Percentiles rank a stretch among this genome's conserved stretches.
Conservation (phyloP, 2,797 vertebrate genomes). For the Enteromius unitaeniatus region DNA sequence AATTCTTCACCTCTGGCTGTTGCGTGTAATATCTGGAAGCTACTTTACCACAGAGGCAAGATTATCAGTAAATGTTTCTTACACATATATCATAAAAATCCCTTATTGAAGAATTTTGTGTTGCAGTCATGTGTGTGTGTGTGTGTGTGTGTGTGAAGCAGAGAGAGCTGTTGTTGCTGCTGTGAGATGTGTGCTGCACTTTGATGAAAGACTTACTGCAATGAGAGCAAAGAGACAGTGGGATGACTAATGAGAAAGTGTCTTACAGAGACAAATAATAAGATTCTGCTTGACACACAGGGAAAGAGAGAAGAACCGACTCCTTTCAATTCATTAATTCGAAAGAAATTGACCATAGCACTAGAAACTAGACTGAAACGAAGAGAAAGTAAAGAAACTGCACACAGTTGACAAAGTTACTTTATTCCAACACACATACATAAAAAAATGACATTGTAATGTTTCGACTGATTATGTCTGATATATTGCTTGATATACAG, state of each 20-base stretch:
- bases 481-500: not conserved
- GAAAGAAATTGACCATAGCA: not conserved
- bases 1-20: not conserved
- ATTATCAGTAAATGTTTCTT: not conserved
- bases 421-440: not conserved
- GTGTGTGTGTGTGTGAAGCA: conserved; percentile 11
- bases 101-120: not conserved
- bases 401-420: not conserved
- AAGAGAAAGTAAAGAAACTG: not conserved
- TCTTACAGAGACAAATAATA: conserved; percentile 5
- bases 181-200: conserved; percentile 12
- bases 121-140: not conserved
- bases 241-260: conserved; percentile 20
- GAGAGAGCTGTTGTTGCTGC: conserved; percentile 3
- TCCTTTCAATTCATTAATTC: conserved; percentile 8
- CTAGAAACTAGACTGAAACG: not conserved
- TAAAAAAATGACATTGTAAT: not conserved
- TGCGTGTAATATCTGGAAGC: not conserved
- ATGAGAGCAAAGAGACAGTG: not conserved
- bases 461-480: not conserved
- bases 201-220: conserved; percentile 17
- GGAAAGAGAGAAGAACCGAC: not conserved
- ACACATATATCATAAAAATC: not conserved
- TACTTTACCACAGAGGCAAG: not conserved
- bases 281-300: not conserved